These are phyloP conservation scores for Caenorhabditis sp. DNA, from an alignment of 2,888 invertebrate genomes.

Conservation along the genomic window DNA sequence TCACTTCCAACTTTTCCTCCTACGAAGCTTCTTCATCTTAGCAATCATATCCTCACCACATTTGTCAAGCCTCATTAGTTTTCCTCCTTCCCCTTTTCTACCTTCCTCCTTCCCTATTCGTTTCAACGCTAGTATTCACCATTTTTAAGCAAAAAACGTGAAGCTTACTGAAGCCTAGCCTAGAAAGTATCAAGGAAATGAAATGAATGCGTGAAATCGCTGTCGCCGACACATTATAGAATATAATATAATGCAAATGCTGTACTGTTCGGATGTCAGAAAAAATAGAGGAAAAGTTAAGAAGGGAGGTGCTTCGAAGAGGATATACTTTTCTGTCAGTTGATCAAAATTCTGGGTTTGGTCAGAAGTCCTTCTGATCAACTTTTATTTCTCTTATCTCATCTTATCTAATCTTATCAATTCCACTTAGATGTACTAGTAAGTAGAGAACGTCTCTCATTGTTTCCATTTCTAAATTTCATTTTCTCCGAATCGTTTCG, in stretches of 20 bases:
- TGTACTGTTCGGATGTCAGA: conserved; percentile 34
- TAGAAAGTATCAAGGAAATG: conserved; percentile 30
- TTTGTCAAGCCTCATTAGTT: conserved; percentile 60
- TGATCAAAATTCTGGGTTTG: conserved; percentile 25
- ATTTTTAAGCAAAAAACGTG: neutral
- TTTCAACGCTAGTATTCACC: conserved; percentile 20
- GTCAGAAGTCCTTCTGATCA: neutral
- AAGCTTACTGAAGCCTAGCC: conserved; percentile 50
- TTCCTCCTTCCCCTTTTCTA: conserved; percentile 36
- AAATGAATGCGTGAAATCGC: conserved; percentile 42
- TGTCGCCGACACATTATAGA: conserved; percentile 6
- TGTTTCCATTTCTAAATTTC: neutral
- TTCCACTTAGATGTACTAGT: neutral
- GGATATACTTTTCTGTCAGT: conserved; percentile 9
- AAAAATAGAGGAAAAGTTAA: conserved; percentile 1
- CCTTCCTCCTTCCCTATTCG: conserved; percentile 39
- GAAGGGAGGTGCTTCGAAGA: conserved; percentile 24
- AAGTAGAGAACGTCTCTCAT: neutral
- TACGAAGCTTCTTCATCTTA: conserved; percentile 11
- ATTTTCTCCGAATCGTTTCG: neutral
- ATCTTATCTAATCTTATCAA: conserved; percentile 29
- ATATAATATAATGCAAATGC: conserved; percentile 16
- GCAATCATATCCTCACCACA: conserved; percentile 38
- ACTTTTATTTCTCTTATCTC: neutral
- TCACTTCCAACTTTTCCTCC: neutral